phyloP scores from a whole-genome alignment of 2,888 invertebrate species.

The Chydorus sphaericus region DNA sequence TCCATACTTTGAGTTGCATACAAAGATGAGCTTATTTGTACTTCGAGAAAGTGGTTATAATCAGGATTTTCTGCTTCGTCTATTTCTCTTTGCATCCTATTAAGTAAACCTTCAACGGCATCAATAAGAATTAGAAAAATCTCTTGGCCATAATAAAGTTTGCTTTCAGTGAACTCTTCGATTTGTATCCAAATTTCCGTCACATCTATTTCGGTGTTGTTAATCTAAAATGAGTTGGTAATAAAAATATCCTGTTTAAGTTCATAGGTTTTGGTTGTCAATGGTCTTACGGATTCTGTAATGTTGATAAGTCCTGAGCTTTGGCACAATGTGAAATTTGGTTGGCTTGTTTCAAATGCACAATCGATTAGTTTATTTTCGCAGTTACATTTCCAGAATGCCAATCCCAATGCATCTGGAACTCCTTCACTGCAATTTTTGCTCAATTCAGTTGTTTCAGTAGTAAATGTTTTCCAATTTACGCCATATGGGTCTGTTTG shows the following conservation, averaged over 20 bases:
- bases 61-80: conserved; percentile 1
- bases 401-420: background rate
- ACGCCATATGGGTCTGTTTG: background rate
- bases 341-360: background rate
- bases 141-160: conserved; percentile 13
- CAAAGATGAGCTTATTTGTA: background rate
- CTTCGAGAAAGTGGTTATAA: background rate
- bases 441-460: background rate
- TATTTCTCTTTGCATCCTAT: background rate
- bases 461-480: background rate
- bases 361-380: no score
- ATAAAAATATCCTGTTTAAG: no score
- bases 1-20: background rate
- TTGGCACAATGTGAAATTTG: background rate
- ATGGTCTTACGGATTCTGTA: background rate
- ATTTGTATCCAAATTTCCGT: background rate
- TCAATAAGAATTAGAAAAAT: conserved; percentile 9
- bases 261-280: no score
- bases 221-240: background rate
- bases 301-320: background rate
- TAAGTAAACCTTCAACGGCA: background rate
- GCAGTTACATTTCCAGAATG: background rate
- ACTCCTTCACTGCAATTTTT: no score
- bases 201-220: background rate
- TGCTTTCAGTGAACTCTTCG: background rate